Percentiles rank a stretch among this genome's conserved stretches.
Conservation (phyloP, 2,888 invertebrate genomes). For the Epinotia bilunana region DNA sequence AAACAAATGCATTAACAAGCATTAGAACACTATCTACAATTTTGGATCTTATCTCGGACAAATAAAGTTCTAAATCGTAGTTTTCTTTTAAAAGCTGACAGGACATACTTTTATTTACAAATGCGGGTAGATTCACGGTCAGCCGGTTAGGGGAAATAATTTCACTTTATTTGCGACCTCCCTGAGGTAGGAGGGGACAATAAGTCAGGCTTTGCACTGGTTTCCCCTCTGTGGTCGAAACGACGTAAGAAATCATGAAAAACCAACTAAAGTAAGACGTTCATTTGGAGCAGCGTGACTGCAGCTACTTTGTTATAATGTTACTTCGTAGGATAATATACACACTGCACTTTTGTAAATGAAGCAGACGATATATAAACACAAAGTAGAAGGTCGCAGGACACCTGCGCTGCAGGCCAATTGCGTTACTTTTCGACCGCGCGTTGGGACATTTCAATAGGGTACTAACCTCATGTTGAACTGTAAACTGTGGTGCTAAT, state of each 20-base stretch:
- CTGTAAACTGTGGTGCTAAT: too few species aligned
- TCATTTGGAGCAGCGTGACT: neutral
- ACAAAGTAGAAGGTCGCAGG: neutral
- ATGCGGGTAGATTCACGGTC: conserved; percentile 34
- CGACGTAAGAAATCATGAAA: neutral
- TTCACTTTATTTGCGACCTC: conserved; percentile 40
- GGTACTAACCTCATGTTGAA: too few species aligned
- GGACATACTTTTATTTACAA: neutral
- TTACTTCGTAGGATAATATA: neutral
- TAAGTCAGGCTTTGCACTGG: conserved; percentile 34
- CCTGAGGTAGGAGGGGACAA: conserved; percentile 20
- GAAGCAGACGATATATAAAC: neutral
- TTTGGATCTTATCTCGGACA: neutral
- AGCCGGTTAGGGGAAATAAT: conserved; percentile 39
- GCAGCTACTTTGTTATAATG: neutral
- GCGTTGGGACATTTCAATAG: too few species aligned
- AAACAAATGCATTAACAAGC: neutral
- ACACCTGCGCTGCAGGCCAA: neutral
- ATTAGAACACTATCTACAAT: neutral
- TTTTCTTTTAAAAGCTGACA: neutral
- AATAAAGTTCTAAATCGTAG: neutral
- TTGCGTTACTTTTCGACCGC: too few species aligned
- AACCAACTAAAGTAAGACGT: neutral
- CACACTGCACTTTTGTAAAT: neutral
- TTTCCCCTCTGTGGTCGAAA: neutral